phyloP scores from a whole-genome alignment of 2,113 vertebrate species.

The Myxocyprinus asiaticus region DNA sequence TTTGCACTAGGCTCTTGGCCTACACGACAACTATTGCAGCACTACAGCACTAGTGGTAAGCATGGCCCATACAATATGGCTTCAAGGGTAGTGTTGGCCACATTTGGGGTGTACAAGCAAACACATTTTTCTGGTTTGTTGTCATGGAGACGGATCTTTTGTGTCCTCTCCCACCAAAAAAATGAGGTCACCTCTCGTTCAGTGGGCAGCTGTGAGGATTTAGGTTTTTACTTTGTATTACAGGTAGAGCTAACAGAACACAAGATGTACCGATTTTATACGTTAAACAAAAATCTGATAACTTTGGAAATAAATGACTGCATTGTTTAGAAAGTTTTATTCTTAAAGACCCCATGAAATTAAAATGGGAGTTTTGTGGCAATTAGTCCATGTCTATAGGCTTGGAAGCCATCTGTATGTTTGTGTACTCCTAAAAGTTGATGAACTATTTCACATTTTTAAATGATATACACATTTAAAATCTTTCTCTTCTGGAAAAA shows the following conservation, averaged over 20 bases:
- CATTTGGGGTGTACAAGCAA: conserved; percentile 46
- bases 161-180: conserved; percentile 45
- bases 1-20: conserved; percentile 8
- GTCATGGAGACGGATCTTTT: conserved; percentile 53
- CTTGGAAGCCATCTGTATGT: too few species aligned
- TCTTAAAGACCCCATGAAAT: too few species aligned
- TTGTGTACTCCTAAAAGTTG: too few species aligned
- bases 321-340: neutral
- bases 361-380: too few species aligned
- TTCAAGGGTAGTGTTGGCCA: conserved; percentile 34
- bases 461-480: too few species aligned
- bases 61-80: conserved; percentile 31
- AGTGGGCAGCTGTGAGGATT: conserved; percentile 42
- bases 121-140: conserved; percentile 48
- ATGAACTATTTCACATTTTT: too few species aligned
- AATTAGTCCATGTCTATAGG: too few species aligned
- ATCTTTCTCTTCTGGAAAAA: too few species aligned
- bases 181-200: conserved; percentile 51
- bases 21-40: neutral
- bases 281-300: neutral
- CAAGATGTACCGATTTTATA: neutral
- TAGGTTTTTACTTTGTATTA: conserved; percentile 33
- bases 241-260: conserved; percentile 16
- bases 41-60: neutral
- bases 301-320: neutral